These are phyloP conservation scores for Poicephalus meyeri DNA, from an alignment of 2,113 vertebrate species.

Conservation along the genomic window DNA sequence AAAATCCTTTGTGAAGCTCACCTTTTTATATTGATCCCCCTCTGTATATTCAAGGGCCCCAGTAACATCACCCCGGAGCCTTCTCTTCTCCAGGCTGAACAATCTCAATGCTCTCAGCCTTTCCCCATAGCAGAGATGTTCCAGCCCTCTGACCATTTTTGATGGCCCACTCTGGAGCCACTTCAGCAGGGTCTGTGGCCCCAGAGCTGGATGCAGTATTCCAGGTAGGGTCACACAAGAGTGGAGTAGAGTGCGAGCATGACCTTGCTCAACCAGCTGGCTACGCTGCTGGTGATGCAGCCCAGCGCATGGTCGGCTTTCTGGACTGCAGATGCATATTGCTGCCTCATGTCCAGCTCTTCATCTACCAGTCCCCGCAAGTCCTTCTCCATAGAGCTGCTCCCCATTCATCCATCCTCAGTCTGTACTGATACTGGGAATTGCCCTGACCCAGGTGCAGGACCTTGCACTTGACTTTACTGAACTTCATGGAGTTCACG, in stretches of 20 bases:
- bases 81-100: not conserved
- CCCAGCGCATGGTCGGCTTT: not conserved
- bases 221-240: not conserved
- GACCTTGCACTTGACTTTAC: not conserved
- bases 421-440: not conserved
- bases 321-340: not conserved
- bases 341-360: not conserved
- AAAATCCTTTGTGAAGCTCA: not conserved
- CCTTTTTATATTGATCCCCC: not conserved
- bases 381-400: not conserved
- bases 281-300: not conserved
- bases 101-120: no score
- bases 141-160: not conserved
- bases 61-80: rapidly evolving
- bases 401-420: not conserved
- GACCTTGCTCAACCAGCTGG: rapidly evolving
- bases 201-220: not conserved
- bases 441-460: not conserved
- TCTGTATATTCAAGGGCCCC: not conserved
- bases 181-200: not conserved
- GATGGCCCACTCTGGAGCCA: rapidly evolving
- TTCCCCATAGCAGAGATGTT: not conserved
- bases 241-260: not conserved
- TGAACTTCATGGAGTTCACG: not conserved
- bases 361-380: not conserved